Evolutionary conservation across 2,888 invertebrate species (phyloP).

Genomic region (Slavum lentiscoides): DNA sequence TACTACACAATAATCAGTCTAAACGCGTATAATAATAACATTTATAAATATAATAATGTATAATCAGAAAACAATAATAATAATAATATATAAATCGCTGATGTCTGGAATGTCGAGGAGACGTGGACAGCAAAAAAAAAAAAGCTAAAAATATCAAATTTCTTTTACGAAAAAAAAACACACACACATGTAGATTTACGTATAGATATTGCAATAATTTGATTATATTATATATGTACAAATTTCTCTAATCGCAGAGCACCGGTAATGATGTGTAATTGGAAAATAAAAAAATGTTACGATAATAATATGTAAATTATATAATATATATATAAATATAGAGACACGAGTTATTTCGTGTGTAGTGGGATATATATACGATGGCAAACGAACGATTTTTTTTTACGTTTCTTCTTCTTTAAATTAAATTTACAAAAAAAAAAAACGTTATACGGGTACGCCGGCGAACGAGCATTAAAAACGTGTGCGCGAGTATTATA

Average conservation of each 20-base stretch:
- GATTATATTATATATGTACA: neutral
- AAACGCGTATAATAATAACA: neutral
- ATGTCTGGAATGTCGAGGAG: conserved; percentile 35
- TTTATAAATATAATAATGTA: conserved; percentile 1
- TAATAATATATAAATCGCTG: neutral
- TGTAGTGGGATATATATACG: no score
- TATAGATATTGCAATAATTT: neutral
- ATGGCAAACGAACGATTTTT: neutral
- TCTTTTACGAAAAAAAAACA: neutral
- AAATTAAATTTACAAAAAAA: no score
- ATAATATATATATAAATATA: neutral
- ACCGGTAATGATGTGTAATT: conserved; percentile 3
- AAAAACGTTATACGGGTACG: no score
- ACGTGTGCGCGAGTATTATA: no score
- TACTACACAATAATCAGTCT: conserved; percentile 52
- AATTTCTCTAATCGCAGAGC: conserved; percentile 19
- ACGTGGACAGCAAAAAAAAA: neutral
- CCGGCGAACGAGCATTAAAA: no score
- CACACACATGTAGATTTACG: neutral
- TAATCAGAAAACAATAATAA: conserved; percentile 4
- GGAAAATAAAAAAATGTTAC: conserved; percentile 1
- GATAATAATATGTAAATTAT: neutral
- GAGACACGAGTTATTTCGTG: neutral
- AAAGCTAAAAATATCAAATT: neutral
- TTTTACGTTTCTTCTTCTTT: neutral